Percentiles rank a stretch among this genome's conserved stretches.
Conservation (phyloP, 2,797 vertebrate genomes). For the Leuciscus waleckii region DNA sequence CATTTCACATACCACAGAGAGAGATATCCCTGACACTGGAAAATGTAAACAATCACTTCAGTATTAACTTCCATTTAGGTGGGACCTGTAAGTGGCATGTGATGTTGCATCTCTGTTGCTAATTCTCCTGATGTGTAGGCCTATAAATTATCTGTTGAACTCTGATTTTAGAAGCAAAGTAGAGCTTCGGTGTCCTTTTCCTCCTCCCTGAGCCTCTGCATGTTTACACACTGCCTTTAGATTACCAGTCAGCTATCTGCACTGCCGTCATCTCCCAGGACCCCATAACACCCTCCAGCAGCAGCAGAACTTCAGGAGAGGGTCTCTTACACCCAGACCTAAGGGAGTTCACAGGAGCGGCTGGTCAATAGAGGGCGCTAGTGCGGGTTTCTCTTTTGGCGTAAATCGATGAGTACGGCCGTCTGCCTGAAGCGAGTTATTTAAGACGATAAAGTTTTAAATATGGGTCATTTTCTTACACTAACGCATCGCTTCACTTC, state of each 20-base stretch:
- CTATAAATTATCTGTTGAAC: not conserved
- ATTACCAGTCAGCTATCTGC: slow-evolving; percentile 23
- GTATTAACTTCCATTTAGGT: not conserved
- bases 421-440: no score
- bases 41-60: slow-evolving; percentile 10
- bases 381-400: no score
- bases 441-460: no score
- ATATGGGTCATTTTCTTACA: no score
- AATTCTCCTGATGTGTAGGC: slow-evolving; percentile 6
- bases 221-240: slow-evolving; percentile 37
- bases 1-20: slow-evolving; percentile 18
- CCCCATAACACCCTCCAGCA: slow-evolving; percentile 17
- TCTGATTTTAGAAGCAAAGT: slow-evolving; percentile 4
- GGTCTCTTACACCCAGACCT: slow-evolving; percentile 11
- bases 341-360: not conserved
- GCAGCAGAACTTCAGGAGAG: slow-evolving; percentile 16
- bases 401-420: no score
- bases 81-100: slow-evolving; percentile 10
- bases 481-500: no score
- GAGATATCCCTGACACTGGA: not conserved
- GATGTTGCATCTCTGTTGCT: not conserved
- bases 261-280: not conserved
- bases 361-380: no score
- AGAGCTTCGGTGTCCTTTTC: not conserved
- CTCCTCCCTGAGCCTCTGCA: not conserved